Evolutionary conservation across 2,113 vertebrate genomes (phyloP), one percentile per base, ranked within the genome.

Genomic region (Patagioenas fasciata): DNA sequence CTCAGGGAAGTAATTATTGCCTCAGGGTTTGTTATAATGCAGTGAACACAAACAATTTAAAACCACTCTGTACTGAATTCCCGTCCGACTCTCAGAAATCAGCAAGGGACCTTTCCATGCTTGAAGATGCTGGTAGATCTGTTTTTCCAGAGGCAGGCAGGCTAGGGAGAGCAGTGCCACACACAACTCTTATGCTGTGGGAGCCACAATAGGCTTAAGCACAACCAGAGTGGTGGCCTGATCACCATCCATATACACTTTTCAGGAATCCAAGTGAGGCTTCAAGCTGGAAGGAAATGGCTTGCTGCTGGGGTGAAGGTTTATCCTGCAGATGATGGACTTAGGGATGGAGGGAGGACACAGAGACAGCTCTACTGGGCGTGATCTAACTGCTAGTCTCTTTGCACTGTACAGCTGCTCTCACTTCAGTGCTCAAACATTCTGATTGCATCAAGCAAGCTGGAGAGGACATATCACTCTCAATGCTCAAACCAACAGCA

Each of bases 1-100:
- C 83, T 92, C 54, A 87, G 93, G 96, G 96, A 96, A 58, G 73
- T 29, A 93, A 95, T 92, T 95, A 95, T 36, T 94, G 92, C 88
- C 80, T 82, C 50, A 6, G 36, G 70, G n/a, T 86, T 94, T 85
- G 44, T 91, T 88, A 69, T 34, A 90, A 80, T 50, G 36, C 48
- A 58, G 70, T 6, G 61, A 94, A 84, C 53, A 84, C 77, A 65
- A 94, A 88, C 81, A 78, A 65, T 69, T 85, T 36, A 24, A 89
- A 92, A 50, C 38, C 58, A 11, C 44, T 14, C 18, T 3, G n/a
- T 24, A 3, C 40, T 67, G 31, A 65, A 90, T 80, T 88, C 56
- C 77, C 56, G 40, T 56, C 85, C 78, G 75, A 36, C 25, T 47
- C 48, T 61, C 85, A 57, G 51, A 79, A 40, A 61, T 3, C 58